These are phyloP conservation scores for Coleophora flavipennella DNA, from an alignment of 2,888 invertebrate genomes.

Conservation along the genomic window DNA sequence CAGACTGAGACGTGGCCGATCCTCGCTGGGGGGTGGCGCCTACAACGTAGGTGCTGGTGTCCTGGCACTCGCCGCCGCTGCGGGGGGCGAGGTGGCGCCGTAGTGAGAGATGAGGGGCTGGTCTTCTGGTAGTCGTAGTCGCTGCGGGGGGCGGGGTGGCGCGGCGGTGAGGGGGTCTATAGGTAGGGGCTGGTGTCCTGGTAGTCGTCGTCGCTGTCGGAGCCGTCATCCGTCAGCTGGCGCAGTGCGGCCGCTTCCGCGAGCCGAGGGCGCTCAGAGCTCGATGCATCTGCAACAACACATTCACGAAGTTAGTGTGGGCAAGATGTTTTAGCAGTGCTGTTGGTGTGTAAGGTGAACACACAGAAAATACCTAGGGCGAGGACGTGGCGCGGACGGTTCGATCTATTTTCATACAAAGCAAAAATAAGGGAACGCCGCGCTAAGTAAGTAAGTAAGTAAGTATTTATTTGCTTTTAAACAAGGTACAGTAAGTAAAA, in stretches of 20 bases:
- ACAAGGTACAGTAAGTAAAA: too few species aligned
- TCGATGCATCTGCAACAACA: slow-evolving; percentile 48
- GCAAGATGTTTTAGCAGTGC: too few species aligned
- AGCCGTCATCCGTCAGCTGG: slow-evolving; percentile 65
- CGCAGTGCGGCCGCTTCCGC: slow-evolving; percentile 54
- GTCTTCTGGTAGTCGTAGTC: slow-evolving; percentile 60
- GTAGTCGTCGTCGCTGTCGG: slow-evolving; percentile 53
- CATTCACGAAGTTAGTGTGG: not conserved
- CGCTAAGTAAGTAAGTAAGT: too few species aligned
- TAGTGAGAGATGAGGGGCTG: slow-evolving; percentile 33
- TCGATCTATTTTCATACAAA: too few species aligned
- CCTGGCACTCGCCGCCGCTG: slow-evolving; percentile 21
- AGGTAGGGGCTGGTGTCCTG: slow-evolving; percentile 63
- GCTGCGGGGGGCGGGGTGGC: slow-evolving; percentile 2
- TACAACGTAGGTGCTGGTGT: slow-evolving; percentile 22
- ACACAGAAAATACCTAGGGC: not conserved
- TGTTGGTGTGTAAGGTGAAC: slow-evolving; percentile 10
- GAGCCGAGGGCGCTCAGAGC: slow-evolving; percentile 50
- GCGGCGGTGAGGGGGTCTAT: slow-evolving; percentile 24
- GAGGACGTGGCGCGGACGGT: too few species aligned
- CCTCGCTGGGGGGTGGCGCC: slow-evolving; percentile 8
- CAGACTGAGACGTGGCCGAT: slow-evolving; percentile 15
- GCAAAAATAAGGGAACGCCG: too few species aligned
- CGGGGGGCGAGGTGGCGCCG: slow-evolving; percentile 63
- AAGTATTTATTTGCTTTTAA: too few species aligned